These are phyloP conservation scores for Circaetus cinerascens DNA, from an alignment of 2,113 vertebrate species.

Conservation along the genomic window DNA sequence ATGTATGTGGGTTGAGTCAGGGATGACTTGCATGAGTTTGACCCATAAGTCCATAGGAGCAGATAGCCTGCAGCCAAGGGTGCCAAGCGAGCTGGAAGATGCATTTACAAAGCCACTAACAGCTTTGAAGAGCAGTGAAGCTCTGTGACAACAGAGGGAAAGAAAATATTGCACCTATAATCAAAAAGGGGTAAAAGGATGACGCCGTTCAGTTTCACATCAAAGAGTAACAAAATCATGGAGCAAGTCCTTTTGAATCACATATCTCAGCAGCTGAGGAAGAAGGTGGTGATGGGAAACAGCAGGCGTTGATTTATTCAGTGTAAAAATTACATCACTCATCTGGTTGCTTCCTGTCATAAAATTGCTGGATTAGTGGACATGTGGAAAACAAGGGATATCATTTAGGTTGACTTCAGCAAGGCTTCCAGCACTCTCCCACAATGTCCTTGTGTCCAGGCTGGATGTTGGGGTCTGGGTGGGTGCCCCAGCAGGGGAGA, in stretches of 20 bases:
- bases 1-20: background rate
- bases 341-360: background rate
- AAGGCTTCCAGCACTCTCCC: background rate
- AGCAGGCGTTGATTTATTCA: background rate
- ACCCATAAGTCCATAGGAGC: background rate
- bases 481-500: accelerated
- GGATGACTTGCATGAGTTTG: background rate
- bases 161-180: background rate
- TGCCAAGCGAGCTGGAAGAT: background rate
- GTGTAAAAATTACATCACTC: background rate
- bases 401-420: background rate
- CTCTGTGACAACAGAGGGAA: background rate
- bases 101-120: background rate
- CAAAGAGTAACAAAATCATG: background rate
- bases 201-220: background rate
- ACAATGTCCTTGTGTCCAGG: background rate
- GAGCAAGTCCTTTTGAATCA: background rate
- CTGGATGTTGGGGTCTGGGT: background rate
- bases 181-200: background rate
- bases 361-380: background rate
- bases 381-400: background rate
- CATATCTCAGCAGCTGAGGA: background rate
- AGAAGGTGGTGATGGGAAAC: background rate
- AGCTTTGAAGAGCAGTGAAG: background rate
- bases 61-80: background rate